A percentile compares a stretch with the other conserved stretches of the same genome.
Evolutionary conservation across 2,113 vertebrate genomes (phyloP).

Genomic region (Acrocephalus arundinaceus): DNA sequence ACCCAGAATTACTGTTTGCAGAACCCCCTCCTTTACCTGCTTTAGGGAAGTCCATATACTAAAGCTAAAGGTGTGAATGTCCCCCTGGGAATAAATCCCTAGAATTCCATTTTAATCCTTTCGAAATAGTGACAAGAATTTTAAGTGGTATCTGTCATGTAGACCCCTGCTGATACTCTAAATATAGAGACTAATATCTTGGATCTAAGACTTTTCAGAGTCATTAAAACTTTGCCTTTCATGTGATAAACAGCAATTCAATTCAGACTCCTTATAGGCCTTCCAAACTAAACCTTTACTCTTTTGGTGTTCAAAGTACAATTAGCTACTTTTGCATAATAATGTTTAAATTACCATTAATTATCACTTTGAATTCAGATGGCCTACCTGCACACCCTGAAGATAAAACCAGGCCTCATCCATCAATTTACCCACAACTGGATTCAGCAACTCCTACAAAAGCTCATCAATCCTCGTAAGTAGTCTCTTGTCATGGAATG

Average conservation of each 20-base stretch:
- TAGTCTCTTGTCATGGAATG: background rate
- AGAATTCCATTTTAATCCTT: background rate
- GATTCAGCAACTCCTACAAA: slow-evolving; percentile 52
- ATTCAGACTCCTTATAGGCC: background rate
- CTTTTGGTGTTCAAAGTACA: background rate
- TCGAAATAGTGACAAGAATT: background rate
- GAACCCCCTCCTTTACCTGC: background rate
- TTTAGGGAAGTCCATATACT: background rate
- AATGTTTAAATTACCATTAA: background rate
- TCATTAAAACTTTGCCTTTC: background rate
- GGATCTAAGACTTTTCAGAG: background rate
- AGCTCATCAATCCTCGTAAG: slow-evolving; percentile 67
- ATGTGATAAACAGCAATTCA: background rate
- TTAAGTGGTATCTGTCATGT: background rate
- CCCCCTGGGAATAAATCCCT: background rate
- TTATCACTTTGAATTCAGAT: slow-evolving; percentile 63
- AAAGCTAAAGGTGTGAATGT: background rate
- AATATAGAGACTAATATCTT: background rate
- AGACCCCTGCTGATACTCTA: background rate
- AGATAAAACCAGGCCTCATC: slow-evolving; percentile 16
- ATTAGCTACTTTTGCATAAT: background rate
- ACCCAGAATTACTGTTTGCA: background rate
- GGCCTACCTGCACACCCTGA: slow-evolving; percentile 12
- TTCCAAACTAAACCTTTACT: background rate
- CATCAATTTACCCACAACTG: slow-evolving; percentile 60